phyloP scores from a whole-genome alignment of 1,140 invertebrate species.

The Dreissena polymorpha region DNA sequence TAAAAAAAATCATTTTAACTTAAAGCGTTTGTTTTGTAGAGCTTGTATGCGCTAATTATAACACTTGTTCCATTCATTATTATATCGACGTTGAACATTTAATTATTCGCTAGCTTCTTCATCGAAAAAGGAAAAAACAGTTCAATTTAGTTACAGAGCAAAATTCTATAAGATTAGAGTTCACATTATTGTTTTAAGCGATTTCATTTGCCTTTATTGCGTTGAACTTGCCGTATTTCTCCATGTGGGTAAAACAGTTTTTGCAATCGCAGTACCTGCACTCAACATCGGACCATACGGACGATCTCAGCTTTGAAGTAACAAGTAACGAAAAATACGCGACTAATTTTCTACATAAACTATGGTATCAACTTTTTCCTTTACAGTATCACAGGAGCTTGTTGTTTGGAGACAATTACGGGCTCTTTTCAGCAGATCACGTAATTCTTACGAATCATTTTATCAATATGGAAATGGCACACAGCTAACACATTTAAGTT shows the following conservation, averaged over 20 bases:
- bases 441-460: neutral
- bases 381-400: slow-evolving; percentile 74
- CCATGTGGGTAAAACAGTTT: slow-evolving; percentile 68
- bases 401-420: slow-evolving; percentile 66
- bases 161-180: slow-evolving; percentile 69
- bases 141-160: slow-evolving; percentile 68
- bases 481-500: too few species aligned
- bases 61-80: slow-evolving; percentile 66
- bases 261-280: slow-evolving; percentile 27
- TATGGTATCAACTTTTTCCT: slow-evolving; percentile 77
- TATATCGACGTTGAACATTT: slow-evolving; percentile 61
- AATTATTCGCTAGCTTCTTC: slow-evolving; percentile 58
- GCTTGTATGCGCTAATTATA: slow-evolving; percentile 60
- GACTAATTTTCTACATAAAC: slow-evolving; percentile 75
- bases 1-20: slow-evolving; percentile 41
- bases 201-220: slow-evolving; percentile 71
- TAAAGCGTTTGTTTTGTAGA: slow-evolving; percentile 65
- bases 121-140: slow-evolving; percentile 53
- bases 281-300: neutral
- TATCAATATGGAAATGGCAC: too few species aligned
- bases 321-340: slow-evolving; percentile 61
- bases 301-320: neutral
- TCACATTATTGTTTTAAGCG: slow-evolving; percentile 68
- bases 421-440: slow-evolving; percentile 42
- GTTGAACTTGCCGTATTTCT: slow-evolving; percentile 71